Evolutionary conservation across 2,888 invertebrate species (phyloP).

Genomic region (Erebia epiphron): DNA sequence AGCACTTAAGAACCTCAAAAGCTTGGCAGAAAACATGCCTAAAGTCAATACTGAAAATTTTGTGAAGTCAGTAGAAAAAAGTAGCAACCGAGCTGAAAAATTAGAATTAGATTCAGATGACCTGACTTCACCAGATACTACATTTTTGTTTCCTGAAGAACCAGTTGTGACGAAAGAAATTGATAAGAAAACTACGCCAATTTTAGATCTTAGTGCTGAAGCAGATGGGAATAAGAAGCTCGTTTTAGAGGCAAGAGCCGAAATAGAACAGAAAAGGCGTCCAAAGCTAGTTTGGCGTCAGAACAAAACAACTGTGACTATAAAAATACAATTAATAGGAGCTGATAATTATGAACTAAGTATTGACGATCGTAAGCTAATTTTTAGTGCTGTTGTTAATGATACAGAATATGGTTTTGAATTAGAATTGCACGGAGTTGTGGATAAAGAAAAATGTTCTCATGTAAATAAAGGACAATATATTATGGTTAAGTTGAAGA

Average conservation of each 20-base stretch:
- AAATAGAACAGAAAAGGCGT: constrained; percentile 46
- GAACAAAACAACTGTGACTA: constrained; percentile 50
- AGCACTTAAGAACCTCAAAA: constrained; percentile 16
- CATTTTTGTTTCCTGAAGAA: constrained; percentile 27
- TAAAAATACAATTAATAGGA: constrained; percentile 66
- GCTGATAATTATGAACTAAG: constrained; percentile 59
- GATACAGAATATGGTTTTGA: constrained; percentile 62
- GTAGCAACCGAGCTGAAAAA: constrained; percentile 6
- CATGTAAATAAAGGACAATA: constrained; percentile 68
- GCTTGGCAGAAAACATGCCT: constrained; percentile 10
- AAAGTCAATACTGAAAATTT: neutral
- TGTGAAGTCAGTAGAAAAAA: neutral
- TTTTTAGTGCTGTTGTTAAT: constrained; percentile 54
- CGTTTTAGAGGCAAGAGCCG: constrained; percentile 11
- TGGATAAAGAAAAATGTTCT: constrained; percentile 49
- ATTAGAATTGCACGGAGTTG: constrained; percentile 66
- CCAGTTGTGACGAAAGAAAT: neutral
- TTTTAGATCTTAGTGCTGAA: neutral
- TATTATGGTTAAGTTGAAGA: constrained; percentile 59
- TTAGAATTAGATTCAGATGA: constrained; percentile 54
- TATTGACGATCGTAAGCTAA: constrained; percentile 53
- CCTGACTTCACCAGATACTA: constrained; percentile 44
- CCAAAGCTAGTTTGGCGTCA: constrained; percentile 71
- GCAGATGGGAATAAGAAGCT: neutral
- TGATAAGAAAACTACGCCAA: neutral